phyloP scores from a whole-genome alignment of 2,113 vertebrate genomes.

The Nycticorax nycticorax region DNA sequence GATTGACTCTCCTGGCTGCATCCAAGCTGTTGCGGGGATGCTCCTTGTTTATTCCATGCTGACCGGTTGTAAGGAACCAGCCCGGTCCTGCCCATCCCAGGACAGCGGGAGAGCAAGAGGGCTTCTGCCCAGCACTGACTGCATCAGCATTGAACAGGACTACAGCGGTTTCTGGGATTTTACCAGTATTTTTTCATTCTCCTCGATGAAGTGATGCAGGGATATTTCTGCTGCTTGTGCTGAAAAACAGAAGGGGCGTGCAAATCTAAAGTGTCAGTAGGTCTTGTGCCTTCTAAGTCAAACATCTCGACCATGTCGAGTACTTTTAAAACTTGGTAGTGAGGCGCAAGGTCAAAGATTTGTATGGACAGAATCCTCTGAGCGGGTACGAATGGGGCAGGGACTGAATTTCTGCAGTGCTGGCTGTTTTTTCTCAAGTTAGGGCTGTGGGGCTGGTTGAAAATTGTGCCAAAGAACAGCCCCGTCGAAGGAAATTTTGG shows the following conservation, averaged over 20 bases:
- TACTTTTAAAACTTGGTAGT: neutral
- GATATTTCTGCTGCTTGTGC: neutral
- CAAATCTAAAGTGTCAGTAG: fast-evolving
- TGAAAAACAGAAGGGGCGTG: neutral
- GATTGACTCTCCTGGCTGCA: neutral
- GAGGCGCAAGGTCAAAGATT: neutral
- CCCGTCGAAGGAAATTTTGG: neutral
- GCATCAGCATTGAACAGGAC: too few relatives aligned
- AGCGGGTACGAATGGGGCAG: neutral
- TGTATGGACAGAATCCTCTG: neutral
- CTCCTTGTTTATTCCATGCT: neutral
- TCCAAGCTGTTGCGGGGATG: neutral
- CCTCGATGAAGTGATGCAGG: fast-evolving
- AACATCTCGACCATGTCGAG: neutral
- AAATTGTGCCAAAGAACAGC: neutral
- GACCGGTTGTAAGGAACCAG: neutral
- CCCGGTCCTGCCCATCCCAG: neutral
- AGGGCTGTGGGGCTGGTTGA: neutral
- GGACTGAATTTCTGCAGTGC: too few relatives aligned
- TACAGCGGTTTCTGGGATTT: fast-evolving
- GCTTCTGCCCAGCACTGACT: neutral
- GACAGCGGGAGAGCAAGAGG: neutral
- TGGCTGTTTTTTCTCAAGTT: neutral
- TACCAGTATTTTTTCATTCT: neutral
- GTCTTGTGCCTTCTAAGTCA: neutral